Conservation (phyloP, 2,888 invertebrate species). For the Ischnus inquisitorius region DNA sequence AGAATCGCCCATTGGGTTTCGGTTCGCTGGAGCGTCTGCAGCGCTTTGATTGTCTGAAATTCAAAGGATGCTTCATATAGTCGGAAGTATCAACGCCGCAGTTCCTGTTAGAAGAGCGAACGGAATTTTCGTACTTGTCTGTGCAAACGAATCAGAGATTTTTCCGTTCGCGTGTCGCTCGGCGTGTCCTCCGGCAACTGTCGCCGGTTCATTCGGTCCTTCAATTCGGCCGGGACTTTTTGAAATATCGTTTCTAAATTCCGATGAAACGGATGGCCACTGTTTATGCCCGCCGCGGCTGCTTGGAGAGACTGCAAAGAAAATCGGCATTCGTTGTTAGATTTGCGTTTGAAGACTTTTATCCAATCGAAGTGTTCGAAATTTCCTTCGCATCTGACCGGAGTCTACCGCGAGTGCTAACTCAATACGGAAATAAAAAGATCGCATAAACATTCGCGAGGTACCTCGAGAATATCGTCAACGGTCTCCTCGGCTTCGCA, state of each 20-base stretch:
- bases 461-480: conserved; percentile 96
- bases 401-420: too few relatives aligned
- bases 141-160: conserved; percentile 95
- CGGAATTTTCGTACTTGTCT: conserved; percentile 89
- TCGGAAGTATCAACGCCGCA: neutral
- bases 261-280: conserved; percentile 91
- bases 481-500: conserved; percentile 99
- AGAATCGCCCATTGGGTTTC: conserved; percentile 97
- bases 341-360: too few relatives aligned
- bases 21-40: conserved; percentile 96
- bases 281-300: conserved; percentile 91
- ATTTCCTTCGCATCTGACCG: too few relatives aligned
- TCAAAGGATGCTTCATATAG: conserved; percentile 31
- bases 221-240: conserved; percentile 93
- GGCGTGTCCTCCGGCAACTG: conserved; percentile 88
- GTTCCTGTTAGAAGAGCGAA: neutral
- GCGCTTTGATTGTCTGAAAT: conserved; percentile 92
- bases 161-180: conserved; percentile 91
- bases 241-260: conserved; percentile 96
- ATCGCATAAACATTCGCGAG: neutral
- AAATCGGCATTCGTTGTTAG: neutral
- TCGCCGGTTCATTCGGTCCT: conserved; percentile 90
- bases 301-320: conserved; percentile 92
- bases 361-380: too few relatives aligned
- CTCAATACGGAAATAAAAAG: too few relatives aligned